Base-by-base conservation (phyloP, 2,888 invertebrate species). In the Sphinx pinastri region DNA sequence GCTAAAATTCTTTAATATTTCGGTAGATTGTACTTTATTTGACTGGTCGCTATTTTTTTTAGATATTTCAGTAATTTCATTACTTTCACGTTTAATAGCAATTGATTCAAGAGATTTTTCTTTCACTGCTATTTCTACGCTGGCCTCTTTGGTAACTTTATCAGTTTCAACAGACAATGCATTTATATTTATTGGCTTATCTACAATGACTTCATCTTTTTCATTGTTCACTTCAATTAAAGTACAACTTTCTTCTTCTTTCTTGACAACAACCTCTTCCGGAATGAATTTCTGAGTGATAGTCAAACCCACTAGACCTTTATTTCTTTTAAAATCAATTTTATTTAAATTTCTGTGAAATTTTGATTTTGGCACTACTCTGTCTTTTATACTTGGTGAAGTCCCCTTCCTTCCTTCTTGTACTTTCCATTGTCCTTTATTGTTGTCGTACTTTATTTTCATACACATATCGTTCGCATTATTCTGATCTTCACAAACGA, bases 291-390 rank as follows among this genome's bases (percentile, higher is more conserved):
- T 68, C 49, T 38, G 47, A 67, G 69, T 77, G 67, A 87, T 76
- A 77, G 77, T 86, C 71, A 88, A 74, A 12, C 88, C 88, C 31
- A 88, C 69, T 45, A 87, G 77, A 19, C 88, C 88, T 73, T 49
- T 75, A 71, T 88, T 88, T 70, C 77, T 83, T 73, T 84, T 86
- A 14, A 83, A 79, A 75, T 88, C 81, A 13, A 88, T 58, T 70
- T 75, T 68, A n/a, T 54, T 38, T 7, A 52, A n/a, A 72, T 80
- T 73, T 63, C 73, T 79, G 16, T 72, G 45, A 1, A 68, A 74
- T 12, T 79, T 19, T n/a, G 80, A 77, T 67, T 49, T 75, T 68
- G 70, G 66, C 66, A 76, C 52, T 69, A 78, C 76, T 7, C 58
- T 55, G 11, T 81, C 77, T 47, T 77, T 68, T 67, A 31, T 75